These are phyloP conservation scores for Melinaea menophilus DNA, from an alignment of 2,888 invertebrate genomes.

Conservation along the genomic window DNA sequence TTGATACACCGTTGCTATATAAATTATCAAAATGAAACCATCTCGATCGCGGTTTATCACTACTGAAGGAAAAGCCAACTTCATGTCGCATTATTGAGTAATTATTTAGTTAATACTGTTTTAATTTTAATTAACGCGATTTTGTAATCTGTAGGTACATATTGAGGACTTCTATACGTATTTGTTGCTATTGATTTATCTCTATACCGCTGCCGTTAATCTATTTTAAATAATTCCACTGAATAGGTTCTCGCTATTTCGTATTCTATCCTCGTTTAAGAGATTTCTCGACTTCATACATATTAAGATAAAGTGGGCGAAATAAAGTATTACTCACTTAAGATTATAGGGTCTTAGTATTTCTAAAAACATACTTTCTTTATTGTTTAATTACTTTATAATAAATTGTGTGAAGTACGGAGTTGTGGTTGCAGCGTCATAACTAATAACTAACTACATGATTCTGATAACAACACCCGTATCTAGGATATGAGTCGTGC, in stretches of 20 bases:
- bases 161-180: not conserved
- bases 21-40: too few relatives aligned
- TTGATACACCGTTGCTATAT: too few relatives aligned
- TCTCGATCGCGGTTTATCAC: too few relatives aligned
- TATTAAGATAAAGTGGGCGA: conserved; percentile 4
- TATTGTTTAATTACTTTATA: too few relatives aligned
- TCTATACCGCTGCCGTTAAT: not conserved
- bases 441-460: not conserved
- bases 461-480: conserved; percentile 2
- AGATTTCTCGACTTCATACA: conserved; percentile 6
- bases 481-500: not conserved
- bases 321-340: not conserved
- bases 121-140: too few relatives aligned
- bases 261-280: conserved; percentile 1
- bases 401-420: too few relatives aligned
- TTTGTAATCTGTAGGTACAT: too few relatives aligned
- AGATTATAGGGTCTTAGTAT: not conserved
- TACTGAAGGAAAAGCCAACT: too few relatives aligned
- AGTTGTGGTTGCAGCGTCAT: too few relatives aligned
- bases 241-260: conserved; percentile 1
- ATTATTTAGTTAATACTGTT: too few relatives aligned
- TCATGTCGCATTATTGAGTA: too few relatives aligned
- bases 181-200: not conserved
- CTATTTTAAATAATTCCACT: not conserved
- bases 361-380: not conserved